These are phyloP conservation scores for Crocidura indochinensis DNA, from an alignment of 2,797 vertebrate species.

Conservation along the genomic window DNA sequence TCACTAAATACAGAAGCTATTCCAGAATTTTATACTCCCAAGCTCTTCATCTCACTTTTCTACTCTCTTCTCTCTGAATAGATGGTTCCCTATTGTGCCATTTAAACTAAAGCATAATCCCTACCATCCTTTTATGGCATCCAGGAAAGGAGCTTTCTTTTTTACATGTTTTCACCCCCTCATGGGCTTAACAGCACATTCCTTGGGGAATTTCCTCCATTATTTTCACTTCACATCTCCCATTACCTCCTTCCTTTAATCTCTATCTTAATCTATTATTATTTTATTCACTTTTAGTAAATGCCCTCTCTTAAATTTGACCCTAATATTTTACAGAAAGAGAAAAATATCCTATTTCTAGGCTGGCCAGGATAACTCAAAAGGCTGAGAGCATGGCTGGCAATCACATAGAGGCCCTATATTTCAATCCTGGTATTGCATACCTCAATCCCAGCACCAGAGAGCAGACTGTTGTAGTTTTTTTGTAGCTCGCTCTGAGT, in stretches of 20 bases:
- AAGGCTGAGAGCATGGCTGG: too few relatives aligned
- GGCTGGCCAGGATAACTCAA: too few relatives aligned
- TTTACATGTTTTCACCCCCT: neutral
- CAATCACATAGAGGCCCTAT: too few relatives aligned
- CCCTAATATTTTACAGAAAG: neutral
- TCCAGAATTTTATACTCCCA: neutral
- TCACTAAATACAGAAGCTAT: neutral
- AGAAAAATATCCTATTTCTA: neutral
- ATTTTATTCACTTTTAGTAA: conserved; percentile 12
- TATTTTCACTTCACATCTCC: neutral
- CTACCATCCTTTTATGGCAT: neutral
- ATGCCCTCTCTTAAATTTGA: neutral
- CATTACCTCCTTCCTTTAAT: neutral
- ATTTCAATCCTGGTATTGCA: too few relatives aligned
- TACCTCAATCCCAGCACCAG: neutral
- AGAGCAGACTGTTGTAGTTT: neutral
- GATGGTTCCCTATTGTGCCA: neutral
- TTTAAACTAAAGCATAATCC: neutral
- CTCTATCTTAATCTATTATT: neutral
- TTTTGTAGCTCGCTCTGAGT: neutral
- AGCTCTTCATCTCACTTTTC: neutral
- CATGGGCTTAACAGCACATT: neutral
- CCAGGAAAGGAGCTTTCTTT: neutral
- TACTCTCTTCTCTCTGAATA: neutral
- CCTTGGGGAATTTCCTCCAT: neutral